Evolutionary conservation across 2,888 invertebrate genomes (phyloP).

Genomic region (Pachycephus smyrnensis): DNA sequence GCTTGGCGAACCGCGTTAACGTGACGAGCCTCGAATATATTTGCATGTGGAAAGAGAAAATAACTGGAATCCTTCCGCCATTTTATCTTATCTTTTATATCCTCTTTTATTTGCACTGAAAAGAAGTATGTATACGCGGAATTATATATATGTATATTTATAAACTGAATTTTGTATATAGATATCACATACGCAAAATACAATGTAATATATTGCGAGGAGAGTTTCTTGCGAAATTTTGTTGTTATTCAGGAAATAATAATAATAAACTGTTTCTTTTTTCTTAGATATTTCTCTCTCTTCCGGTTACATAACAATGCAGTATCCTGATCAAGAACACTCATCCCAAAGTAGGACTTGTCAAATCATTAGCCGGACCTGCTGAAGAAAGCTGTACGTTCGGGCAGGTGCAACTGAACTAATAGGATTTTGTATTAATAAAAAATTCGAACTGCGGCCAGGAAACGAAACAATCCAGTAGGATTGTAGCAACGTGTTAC

Average conservation of each 20-base stretch:
- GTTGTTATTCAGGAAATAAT: neutral
- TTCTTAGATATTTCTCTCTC: neutral
- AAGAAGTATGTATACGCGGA: neutral
- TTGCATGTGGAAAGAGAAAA: neutral
- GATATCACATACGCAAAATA: neutral
- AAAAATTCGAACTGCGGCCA: neutral
- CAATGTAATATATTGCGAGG: neutral
- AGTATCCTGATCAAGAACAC: neutral
- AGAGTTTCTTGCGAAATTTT: neutral
- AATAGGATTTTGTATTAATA: neutral
- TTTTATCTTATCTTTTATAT: neutral
- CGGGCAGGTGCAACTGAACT: neutral
- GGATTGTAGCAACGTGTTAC: neutral
- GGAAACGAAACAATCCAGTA: neutral
- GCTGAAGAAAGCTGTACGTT: neutral
- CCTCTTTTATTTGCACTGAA: neutral
- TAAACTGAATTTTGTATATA: neutral
- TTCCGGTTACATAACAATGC: neutral
- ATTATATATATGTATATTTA: no score
- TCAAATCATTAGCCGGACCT: neutral
- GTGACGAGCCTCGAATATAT: neutral
- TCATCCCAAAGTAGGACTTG: neutral
- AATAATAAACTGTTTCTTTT: neutral
- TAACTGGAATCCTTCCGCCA: neutral
- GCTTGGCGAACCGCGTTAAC: neutral